Base-by-base conservation (phyloP, 2,113 vertebrate genomes). In the Muscicapa adusta region DNA sequence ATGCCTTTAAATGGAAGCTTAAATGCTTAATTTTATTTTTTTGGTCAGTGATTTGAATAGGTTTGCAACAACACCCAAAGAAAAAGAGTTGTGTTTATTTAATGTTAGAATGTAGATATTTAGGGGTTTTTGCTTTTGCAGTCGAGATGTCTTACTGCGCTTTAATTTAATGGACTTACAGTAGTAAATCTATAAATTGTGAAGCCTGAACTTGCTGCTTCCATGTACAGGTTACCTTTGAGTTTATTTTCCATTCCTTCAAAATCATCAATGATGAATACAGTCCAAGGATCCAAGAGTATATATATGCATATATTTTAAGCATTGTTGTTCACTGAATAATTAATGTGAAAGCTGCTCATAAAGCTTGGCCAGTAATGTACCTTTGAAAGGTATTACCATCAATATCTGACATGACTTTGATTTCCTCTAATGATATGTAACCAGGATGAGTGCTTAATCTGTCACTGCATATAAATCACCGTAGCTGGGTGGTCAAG, bases 381-480 rank as follows among this genome's bases (percentile, higher is more conserved):
- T 88, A 95, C 92, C 93, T 95, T 94, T 90, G 90, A 85, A 96
- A 96, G 88, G 94, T 95, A 96, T 96, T 96, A 36, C 88, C 95
- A 96, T 96, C 91, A 91, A 96, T 96, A 96, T 88, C 91, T 97
- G 94, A 84, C 89, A 86, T 57, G 90, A 25, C 82, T 95, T 94
- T 94, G 94, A 95, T 94, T 96, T 93, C 90, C 75, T 47, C 90
- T 94, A 94, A 96, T 90, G 90, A 96, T 93, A 94, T 75, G 72
- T 95, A 97, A 94, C 79, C 83, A 93, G 73, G 90, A 96, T 75
- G 91, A 85, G 76, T 94, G 79, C 93, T 94, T 91, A 60, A 86
- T 95, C 88, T 94, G 88, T 88, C 90, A 78, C 51, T 74, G 29
- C 1, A 1, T 34, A 83, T 96, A 95, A 96, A 96, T 96, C 96